Percentiles rank a stretch among this genome's conserved stretches.
Conservation (phyloP, 2,888 invertebrate genomes). For the Linyphia triangularis region DNA sequence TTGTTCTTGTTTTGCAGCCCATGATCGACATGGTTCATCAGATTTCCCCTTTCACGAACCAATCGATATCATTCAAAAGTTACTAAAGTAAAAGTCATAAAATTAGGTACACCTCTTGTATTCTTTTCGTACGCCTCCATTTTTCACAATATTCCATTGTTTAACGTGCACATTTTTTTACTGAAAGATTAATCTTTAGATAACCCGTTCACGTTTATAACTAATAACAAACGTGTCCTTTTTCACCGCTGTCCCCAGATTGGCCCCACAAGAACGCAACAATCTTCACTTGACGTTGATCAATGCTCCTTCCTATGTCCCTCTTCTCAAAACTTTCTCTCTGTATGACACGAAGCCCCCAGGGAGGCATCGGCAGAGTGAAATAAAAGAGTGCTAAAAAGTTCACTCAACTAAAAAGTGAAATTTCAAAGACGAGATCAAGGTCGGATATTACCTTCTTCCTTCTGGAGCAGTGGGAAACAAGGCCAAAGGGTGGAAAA, state of each 20-base stretch:
- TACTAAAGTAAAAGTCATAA: too few species aligned
- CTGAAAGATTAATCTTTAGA: too few species aligned
- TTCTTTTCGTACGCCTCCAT: too few species aligned
- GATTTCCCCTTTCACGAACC: too few species aligned
- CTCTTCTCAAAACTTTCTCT: background rate
- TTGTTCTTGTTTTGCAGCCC: too few species aligned
- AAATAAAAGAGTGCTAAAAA: background rate
- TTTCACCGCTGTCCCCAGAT: too few species aligned
- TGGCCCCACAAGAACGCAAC: background rate
- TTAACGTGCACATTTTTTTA: too few species aligned
- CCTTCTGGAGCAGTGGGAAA: constrained; percentile 3
- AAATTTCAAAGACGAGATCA: background rate
- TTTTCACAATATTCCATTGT: too few species aligned
- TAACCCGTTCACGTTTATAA: too few species aligned
- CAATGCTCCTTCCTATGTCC: background rate
- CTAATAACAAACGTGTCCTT: background rate
- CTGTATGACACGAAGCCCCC: background rate
- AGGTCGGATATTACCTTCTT: background rate
- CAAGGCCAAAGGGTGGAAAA: background rate
- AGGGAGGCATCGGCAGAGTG: background rate
- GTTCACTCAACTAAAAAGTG: background rate
- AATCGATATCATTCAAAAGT: too few species aligned
- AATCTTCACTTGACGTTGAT: background rate
- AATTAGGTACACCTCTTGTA: too few species aligned
- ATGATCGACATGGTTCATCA: too few species aligned